Conservation (phyloP, 2,797 vertebrate genomes). For the Pseudotriccus pelzelni region DNA sequence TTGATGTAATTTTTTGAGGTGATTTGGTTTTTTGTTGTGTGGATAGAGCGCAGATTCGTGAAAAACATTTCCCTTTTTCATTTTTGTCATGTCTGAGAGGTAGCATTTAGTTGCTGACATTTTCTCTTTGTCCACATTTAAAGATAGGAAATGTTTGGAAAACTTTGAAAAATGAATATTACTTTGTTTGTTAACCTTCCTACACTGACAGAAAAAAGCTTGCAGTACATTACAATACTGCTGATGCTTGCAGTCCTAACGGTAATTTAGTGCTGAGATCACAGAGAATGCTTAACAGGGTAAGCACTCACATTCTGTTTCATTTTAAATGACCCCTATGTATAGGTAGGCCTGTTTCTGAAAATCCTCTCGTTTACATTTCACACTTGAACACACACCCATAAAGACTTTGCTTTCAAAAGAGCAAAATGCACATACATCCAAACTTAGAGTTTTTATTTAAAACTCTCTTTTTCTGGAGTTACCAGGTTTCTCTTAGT, state of each 20-base stretch:
- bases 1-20: neutral
- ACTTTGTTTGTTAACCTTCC: neutral
- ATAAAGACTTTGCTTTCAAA: neutral
- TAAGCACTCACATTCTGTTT: neutral
- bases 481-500: neutral
- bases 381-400: neutral
- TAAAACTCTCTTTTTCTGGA: neutral
- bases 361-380: neutral
- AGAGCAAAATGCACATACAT: neutral
- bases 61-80: neutral
- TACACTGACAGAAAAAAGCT: neutral
- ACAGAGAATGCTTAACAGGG: constrained; percentile 18
- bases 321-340: neutral
- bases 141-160: neutral
- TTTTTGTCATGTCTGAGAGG: neutral
- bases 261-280: constrained; percentile 33
- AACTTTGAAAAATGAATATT: neutral
- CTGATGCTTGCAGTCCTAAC: constrained; percentile 23
- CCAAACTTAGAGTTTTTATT: neutral
- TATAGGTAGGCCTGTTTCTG: neutral
- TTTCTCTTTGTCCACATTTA: neutral
- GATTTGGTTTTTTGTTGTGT: neutral
- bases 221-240: neutral
- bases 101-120: neutral
- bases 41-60: neutral